Conservation (phyloP, 1,140 invertebrate genomes). For the Latrodectus geometricus region DNA sequence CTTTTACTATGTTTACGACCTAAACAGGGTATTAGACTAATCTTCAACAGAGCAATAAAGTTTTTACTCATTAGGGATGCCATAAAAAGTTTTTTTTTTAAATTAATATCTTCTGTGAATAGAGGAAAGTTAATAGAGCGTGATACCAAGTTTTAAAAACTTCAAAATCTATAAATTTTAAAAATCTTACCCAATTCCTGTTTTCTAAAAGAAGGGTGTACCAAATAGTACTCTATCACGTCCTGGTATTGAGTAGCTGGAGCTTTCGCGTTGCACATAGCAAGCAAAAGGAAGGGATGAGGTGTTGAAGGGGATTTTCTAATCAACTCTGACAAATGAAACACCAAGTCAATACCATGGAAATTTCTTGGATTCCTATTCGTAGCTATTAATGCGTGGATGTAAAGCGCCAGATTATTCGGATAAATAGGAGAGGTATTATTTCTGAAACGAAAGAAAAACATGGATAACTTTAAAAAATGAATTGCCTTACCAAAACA, state of each 20-base stretch:
- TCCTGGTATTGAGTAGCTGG: background rate
- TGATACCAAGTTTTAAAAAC: too few species aligned
- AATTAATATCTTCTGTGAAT: too few species aligned
- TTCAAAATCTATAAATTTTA: too few species aligned
- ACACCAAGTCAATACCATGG: conserved; percentile 28
- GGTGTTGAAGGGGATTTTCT: background rate
- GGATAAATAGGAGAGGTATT: background rate
- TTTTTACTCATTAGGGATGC: too few species aligned
- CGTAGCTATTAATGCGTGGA: conserved; percentile 35
- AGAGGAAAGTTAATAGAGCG: too few species aligned
- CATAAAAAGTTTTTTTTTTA: too few species aligned
- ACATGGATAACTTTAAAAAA: background rate
- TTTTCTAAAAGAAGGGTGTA: too few species aligned
- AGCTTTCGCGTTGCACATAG: conserved; percentile 27
- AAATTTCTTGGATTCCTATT: conserved; percentile 21
- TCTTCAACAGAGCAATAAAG: too few species aligned
- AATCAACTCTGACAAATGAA: background rate
- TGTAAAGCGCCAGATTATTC: conserved; percentile 39
- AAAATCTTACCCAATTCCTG: too few species aligned
- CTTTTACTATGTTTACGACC: too few species aligned
- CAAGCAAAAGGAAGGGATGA: conserved; percentile 17
- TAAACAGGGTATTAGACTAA: too few species aligned
- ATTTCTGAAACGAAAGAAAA: conserved; percentile 3
- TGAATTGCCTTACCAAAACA: too few species aligned
- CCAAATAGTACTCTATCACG: background rate